Evolutionary conservation across 2,797 vertebrate genomes (phyloP).

Genomic region (Numenius phaeopus): DNA sequence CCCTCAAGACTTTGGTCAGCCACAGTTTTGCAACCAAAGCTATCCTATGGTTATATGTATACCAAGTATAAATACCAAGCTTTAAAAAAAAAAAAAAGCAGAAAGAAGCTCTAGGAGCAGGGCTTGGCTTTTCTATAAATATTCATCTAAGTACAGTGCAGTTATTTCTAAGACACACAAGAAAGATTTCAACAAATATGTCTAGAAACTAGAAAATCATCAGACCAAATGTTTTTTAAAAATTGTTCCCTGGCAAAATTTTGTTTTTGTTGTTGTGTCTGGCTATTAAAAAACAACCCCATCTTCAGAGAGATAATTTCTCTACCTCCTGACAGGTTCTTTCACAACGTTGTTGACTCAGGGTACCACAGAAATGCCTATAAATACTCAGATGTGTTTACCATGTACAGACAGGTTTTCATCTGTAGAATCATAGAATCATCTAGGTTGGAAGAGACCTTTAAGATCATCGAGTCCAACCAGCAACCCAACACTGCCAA

Average conservation of each 20-base stretch:
- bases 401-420: background rate
- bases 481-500: background rate
- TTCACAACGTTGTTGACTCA: background rate
- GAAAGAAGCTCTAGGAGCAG: background rate
- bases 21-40: background rate
- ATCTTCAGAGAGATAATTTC: background rate
- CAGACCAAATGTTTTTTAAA: background rate
- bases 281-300: background rate
- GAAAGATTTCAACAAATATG: background rate
- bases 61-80: background rate
- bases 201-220: background rate
- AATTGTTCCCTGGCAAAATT: background rate
- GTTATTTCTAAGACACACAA: background rate
- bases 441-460: background rate
- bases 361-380: background rate
- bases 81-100: constrained; percentile 8
- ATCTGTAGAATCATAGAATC: background rate
- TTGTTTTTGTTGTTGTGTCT: background rate
- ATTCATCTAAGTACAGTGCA: background rate
- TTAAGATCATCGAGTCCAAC: background rate
- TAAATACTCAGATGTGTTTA: background rate
- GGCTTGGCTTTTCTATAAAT: constrained; percentile 29
- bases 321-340: background rate
- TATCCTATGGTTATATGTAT: background rate
- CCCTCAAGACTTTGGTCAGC: background rate